Evolutionary conservation across 2,113 vertebrate species (phyloP), one percentile per base, ranked within the genome.

Genomic region (Sceloporus tristichus): DNA sequence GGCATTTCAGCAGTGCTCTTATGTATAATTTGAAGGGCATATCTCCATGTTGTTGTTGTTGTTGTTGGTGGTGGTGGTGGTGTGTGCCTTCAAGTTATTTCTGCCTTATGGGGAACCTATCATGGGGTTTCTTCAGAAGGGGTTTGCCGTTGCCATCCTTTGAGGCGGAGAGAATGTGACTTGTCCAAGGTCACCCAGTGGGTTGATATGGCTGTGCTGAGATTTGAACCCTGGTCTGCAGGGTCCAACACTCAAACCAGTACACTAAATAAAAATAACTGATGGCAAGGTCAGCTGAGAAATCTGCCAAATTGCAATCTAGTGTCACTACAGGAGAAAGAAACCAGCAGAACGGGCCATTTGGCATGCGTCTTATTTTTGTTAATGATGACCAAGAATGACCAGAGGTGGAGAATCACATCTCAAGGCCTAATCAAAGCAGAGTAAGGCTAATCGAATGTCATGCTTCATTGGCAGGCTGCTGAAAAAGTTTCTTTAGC

Each of bases 401-500:
- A 82, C 86, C 74, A 79, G 4, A 82, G 21, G 34, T 4, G 1
- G 82, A 54, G 53, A 93, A 82, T 66, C 59, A 88, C 73, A 5
- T 62, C n/a, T 54, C 54, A 86, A 68, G 5, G 62, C 29, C 29
- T 79, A 93, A 85, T 54, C 62, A 81, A 84, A 11, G 66, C 23
- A 34, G n/a, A 84, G 76, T 23, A 0, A 87, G 78, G 59, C 71
- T 11, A 23, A 88, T 29, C 7, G 79, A 87, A 84, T 40, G 0
- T 23, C 0, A 21, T 70, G 5, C 87, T 74, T 23, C 10, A 71
- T 84, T 70, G 59, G 0, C n/a, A 73, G 40, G 48, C 77, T 40
- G 18, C 70, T 34, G 21, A 59, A 88, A 86, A 80, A 79, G 9
- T 65, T 0, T 2, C 78, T 0, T 0, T 59, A 4, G 1, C 0